Base-by-base conservation (phyloP, 2,797 vertebrate species). In the Lophotriccus pileatus region DNA sequence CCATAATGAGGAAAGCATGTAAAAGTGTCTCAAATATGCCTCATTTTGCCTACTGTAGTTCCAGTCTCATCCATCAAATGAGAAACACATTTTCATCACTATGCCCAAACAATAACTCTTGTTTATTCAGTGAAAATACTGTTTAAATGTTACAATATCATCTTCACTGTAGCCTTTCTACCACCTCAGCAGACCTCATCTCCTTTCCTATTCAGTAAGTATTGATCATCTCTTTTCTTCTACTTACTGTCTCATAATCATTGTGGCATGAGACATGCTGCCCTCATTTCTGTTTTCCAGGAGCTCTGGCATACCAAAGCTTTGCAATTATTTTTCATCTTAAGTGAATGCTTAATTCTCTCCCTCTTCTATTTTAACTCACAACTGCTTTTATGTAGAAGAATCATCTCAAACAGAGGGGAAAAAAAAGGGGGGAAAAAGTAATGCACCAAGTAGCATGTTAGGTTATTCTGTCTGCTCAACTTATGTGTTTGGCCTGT, bases 11-110 rank as follows among this genome's bases (percentile, higher is more conserved):
- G 27, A 95, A 95, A 66, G 76, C 84, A 89, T 91, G 90, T 82
- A 92, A 69, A 94, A 92, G 49, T 70, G 53, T 84, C 73, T 89
- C 79, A 87, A 86, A 89, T 53, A 53, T 19, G 72, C 81, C 46
- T 91, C 47, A 92, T 95, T 97, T 97, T 95, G 91, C 96, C 96
- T 97, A 93, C 91, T 91, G 92, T 93, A 94, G 87, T 94, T 96
- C 64, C 89, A 95, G 87, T 50, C 46, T 87, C 93, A 94, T 91
- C 68, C 68, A 83, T 95, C 96, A 96, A 89, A 97, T 56, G 43
- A 89, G 73, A 96, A 95, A 79, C 70, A 91, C 7, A 28, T 83
- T 96, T 95, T 95, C 90, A 87, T 83, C 90, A 81, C 94, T 90
- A 39, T 39, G 47, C 27, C 28, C 79, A 91, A 87, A 84, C 73